Evolutionary conservation across 2,888 invertebrate species (phyloP), one percentile per base, ranked within the genome.

Genomic region (Eristalinus aeneus): DNA sequence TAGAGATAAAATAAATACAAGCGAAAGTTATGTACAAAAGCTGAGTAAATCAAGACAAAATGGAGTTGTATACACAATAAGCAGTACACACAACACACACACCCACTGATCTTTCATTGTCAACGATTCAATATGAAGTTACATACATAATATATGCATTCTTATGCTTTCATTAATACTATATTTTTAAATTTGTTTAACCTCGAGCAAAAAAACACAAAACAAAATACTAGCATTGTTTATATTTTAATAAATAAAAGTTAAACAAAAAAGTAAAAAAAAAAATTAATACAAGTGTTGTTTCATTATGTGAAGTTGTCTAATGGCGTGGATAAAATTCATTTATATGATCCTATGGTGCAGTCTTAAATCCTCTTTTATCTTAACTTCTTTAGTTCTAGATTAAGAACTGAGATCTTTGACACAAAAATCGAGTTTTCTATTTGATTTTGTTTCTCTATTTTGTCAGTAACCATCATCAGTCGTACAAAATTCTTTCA

Each of bases 201-300:
- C 39, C 39, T 27, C 56, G 63, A 85, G 58, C n/a, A n/a, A 63
- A 32, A 71, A 32, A 22, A 65, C 67, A 11, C 54, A 65, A 46
- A 27, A 20, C 65, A 39, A 82, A 60, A 69, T 16, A 76, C 60
- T 34, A 76, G 54, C 56, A 81, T 85, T 85, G 81, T 85, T 85
- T 85, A 77, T 86, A 82, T 82, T 86, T 86, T 86, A 86, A 78
- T 86, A 86, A 86, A 86, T 73, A 81, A 73, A 81, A 69, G 58
- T 72, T 60, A 68, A 77, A 68, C 36, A 76, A 20, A 69, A 72
- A 61, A 67, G 12, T n/a, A n/a, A n/a, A n/a, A n/a, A n/a, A n/a
- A n/a, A n/a, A n/a, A n/a, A n/a, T n/a, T n/a, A 27, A 2, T 27
- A 27, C 27, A 27, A 27, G 27, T 27, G 5, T 27, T 27, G 27